Evolutionary conservation across 2,888 invertebrate genomes (phyloP).

Genomic region (Tanytarsus gracilentus): DNA sequence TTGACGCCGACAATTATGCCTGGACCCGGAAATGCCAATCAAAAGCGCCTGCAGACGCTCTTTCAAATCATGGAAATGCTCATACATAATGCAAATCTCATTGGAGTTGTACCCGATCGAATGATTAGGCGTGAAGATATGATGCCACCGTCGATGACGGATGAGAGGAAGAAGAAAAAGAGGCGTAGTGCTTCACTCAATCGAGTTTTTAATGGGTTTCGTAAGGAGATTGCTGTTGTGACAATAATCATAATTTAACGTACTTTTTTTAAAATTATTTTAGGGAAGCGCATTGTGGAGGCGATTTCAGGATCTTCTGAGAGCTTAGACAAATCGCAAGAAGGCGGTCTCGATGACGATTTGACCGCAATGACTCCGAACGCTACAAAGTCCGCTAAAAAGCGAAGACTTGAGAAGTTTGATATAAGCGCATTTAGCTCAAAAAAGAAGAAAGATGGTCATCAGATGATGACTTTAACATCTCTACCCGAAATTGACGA

Average conservation of each 20-base stretch:
- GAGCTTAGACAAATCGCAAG: constrained; percentile 41
- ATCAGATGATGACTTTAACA: constrained; percentile 41
- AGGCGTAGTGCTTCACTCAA: constrained; percentile 79
- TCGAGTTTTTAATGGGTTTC: constrained; percentile 66
- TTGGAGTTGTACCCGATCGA: constrained; percentile 62
- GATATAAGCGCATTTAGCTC: constrained; percentile 45
- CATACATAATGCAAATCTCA: constrained; percentile 64
- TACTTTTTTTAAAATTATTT: too few relatives aligned
- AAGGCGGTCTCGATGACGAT: constrained; percentile 41
- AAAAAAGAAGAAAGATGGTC: constrained; percentile 58
- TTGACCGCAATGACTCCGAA: constrained; percentile 47
- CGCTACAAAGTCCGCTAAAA: constrained; percentile 53
- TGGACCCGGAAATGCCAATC: constrained; percentile 55
- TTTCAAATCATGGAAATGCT: constrained; percentile 64
- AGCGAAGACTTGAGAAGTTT: constrained; percentile 53
- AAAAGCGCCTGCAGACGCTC: constrained; percentile 57
- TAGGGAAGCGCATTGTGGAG: neutral
- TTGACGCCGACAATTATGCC: constrained; percentile 83
- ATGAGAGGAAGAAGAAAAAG: constrained; percentile 61
- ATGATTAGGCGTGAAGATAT: constrained; percentile 44
- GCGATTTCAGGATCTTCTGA: constrained; percentile 46
- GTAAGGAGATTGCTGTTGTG: constrained; percentile 65
- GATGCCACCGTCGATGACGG: constrained; percentile 34
- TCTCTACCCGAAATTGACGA: constrained; percentile 51
- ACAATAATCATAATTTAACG: too few relatives aligned